Conservation (phyloP, 2,113 vertebrate genomes). For the Thomomys bottae region DNA sequence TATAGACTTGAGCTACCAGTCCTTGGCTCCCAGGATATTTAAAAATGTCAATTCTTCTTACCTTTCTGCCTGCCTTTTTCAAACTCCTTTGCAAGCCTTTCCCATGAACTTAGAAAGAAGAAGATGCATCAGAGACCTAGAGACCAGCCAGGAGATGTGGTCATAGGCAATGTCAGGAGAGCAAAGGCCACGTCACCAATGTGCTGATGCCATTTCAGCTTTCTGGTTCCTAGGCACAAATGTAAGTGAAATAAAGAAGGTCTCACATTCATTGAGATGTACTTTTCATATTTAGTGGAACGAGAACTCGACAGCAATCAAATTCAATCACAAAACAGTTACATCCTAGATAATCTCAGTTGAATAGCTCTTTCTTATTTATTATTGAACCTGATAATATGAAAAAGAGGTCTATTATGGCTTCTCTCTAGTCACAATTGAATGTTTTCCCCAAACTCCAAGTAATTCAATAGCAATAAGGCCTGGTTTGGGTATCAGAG, state of each 20-base stretch:
- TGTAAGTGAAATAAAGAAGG: background rate
- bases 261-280: background rate
- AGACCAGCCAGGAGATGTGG: background rate
- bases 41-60: background rate
- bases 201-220: background rate
- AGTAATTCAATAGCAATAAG: conserved; percentile 18
- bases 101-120: background rate
- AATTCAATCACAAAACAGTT: background rate
- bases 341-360: background rate
- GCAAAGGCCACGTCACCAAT: background rate
- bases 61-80: background rate
- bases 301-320: background rate
- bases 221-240: background rate
- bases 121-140: background rate
- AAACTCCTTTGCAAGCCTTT: background rate
- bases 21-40: background rate
- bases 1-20: too few relatives aligned
- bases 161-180: background rate
- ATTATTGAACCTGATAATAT: background rate
- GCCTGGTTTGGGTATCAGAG: background rate
- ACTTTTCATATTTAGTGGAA: background rate
- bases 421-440: conserved; percentile 3
- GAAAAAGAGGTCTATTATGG: background rate
- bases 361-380: background rate
- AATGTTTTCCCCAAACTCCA: background rate